Evolutionary conservation across 2,113 vertebrate genomes (phyloP).

Genomic region (Brachyistius frenatus): DNA sequence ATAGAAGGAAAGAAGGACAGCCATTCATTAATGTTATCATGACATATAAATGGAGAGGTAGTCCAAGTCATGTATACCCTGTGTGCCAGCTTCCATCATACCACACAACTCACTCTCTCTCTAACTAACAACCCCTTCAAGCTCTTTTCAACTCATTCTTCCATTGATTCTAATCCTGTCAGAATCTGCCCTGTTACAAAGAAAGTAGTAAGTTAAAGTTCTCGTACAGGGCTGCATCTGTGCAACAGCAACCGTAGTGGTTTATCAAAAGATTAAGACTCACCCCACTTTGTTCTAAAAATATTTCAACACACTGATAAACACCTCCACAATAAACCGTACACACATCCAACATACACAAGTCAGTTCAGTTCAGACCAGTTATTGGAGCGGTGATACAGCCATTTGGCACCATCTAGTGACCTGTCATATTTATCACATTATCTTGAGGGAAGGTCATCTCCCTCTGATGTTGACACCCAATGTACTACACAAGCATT

Average conservation of each 20-base stretch:
- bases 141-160: not conserved
- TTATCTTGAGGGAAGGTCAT: not conserved
- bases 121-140: not conserved
- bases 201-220: not conserved
- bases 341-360: not conserved
- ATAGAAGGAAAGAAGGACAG: not conserved
- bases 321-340: not conserved
- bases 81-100: not conserved
- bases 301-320: not conserved
- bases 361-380: not conserved
- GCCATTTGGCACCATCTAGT: constrained; percentile 73
- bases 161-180: not conserved
- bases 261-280: not conserved
- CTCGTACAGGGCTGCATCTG: not conserved
- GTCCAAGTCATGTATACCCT: not conserved
- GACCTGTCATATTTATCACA: constrained; percentile 46
- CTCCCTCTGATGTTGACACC: not conserved
- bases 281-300: not conserved
- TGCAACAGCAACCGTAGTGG: not conserved
- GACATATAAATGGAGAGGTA: not conserved
- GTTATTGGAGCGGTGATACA: not conserved
- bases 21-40: not conserved
- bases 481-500: not conserved
- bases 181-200: not conserved
- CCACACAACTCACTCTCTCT: not conserved